Percentiles rank a stretch among this genome's conserved stretches.
Evolutionary conservation across 2,888 invertebrate genomes (phyloP).

Genomic region (Prosapia bicincta): DNA sequence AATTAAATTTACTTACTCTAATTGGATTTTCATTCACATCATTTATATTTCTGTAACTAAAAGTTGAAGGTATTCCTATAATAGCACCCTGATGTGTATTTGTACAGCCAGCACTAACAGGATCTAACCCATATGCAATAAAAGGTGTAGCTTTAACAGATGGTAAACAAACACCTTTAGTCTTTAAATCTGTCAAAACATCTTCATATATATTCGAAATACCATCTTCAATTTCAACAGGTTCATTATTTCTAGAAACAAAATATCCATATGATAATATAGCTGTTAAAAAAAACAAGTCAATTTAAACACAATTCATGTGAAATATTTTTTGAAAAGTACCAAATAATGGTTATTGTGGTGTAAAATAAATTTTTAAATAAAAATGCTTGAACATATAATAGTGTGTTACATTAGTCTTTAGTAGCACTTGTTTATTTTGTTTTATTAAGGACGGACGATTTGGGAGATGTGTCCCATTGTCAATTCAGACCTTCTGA

Average conservation of each 20-base stretch:
- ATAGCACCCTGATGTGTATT: constrained; percentile 56
- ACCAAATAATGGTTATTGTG: no score
- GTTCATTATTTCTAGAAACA: constrained; percentile 22
- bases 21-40: constrained; percentile 50
- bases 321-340: no score
- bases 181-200: constrained; percentile 24
- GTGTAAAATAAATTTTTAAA: no score
- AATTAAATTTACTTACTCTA: constrained; percentile 5
- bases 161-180: constrained; percentile 16
- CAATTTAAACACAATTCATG: no score
- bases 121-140: constrained; percentile 67
- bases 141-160: constrained; percentile 47
- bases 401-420: no score
- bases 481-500: no score
- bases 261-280: no score
- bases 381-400: no score
- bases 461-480: no score
- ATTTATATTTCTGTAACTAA: constrained; percentile 53
- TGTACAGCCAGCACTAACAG: constrained; percentile 62
- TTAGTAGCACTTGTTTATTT: no score
- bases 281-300: no score
- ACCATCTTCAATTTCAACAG: constrained; percentile 11
- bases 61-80: constrained; percentile 73
- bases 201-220: constrained; percentile 18
- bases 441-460: no score